Evolutionary conservation across 2,888 invertebrate species (phyloP).

Genomic region (Idaea dimidiata): DNA sequence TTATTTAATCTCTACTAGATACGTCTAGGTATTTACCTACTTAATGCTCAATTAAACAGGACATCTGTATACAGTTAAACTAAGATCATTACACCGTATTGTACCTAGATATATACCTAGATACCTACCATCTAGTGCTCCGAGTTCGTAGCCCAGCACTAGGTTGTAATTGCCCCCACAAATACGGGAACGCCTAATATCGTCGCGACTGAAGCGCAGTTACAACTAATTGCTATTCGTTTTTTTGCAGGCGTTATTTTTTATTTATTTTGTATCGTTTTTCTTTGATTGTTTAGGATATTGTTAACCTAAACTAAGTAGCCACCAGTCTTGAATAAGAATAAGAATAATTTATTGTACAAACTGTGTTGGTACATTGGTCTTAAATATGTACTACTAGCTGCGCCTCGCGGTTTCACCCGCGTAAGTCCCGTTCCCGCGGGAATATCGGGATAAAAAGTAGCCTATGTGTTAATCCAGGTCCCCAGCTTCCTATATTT

Average conservation of each 20-base stretch:
- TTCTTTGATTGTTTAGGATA: not conserved
- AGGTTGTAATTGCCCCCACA: conserved; percentile 39
- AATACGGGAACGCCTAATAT: conserved; percentile 48
- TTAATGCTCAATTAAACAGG: too few species aligned
- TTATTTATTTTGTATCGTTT: conserved; percentile 35
- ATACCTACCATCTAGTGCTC: not conserved
- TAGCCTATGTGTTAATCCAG: too few species aligned
- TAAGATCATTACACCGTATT: conserved; percentile 6
- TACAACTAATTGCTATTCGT: conserved; percentile 45
- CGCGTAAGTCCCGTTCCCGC: too few species aligned
- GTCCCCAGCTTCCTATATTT: too few species aligned
- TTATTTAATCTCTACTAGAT: too few species aligned
- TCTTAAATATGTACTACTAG: too few species aligned
- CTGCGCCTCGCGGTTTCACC: too few species aligned
- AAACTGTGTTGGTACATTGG: too few species aligned
- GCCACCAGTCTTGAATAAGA: too few species aligned
- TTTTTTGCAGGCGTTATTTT: conserved; percentile 45
- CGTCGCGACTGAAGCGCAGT: conserved; percentile 34
- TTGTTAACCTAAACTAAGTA: not conserved
- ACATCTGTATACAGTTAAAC: not conserved
- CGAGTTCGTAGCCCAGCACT: conserved; percentile 2
- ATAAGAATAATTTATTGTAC: too few species aligned
- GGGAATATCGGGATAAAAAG: too few species aligned
- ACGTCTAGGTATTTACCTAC: too few species aligned
- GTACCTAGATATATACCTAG: not conserved